These are phyloP conservation scores for Dasyprocta punctata DNA, from an alignment of 2,113 vertebrate genomes.

Conservation along the genomic window DNA sequence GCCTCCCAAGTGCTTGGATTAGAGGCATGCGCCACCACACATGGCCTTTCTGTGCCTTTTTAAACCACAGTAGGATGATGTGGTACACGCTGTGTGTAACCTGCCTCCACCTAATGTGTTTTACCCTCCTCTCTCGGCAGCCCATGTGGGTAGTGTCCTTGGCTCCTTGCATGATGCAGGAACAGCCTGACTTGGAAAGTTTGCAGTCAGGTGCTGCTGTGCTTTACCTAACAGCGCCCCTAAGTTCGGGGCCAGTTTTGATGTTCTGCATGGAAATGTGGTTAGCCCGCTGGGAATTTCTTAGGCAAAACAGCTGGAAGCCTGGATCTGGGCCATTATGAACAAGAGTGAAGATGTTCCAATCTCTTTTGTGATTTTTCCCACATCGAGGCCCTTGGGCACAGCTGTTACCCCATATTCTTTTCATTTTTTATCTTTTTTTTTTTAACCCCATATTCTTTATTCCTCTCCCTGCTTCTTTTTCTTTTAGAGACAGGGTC, in stretches of 20 bases:
- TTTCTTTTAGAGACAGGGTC: background rate
- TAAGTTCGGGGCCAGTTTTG: background rate
- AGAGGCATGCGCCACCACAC: background rate
- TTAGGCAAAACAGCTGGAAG: background rate
- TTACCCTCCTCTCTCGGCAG: background rate
- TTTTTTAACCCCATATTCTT: background rate
- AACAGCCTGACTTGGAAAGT: background rate
- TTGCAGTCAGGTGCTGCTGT: fast-evolving
- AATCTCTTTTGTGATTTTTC: background rate
- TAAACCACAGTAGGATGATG: background rate
- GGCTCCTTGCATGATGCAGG: background rate
- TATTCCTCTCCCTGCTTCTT: background rate
- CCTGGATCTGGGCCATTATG: background rate
- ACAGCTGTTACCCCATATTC: background rate
- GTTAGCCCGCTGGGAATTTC: background rate
- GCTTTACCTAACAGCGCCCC: background rate
- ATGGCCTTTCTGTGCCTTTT: background rate
- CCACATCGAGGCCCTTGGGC: background rate
- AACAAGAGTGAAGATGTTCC: background rate
- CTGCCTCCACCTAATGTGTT: background rate
- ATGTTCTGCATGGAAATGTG: fast-evolving
- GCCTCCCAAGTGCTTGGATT: background rate
- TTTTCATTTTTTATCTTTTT: background rate
- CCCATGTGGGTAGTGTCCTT: background rate
- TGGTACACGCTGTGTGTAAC: background rate